Evolutionary conservation across 2,113 vertebrate species (phyloP).

Genomic region (Apteryx mantelli): DNA sequence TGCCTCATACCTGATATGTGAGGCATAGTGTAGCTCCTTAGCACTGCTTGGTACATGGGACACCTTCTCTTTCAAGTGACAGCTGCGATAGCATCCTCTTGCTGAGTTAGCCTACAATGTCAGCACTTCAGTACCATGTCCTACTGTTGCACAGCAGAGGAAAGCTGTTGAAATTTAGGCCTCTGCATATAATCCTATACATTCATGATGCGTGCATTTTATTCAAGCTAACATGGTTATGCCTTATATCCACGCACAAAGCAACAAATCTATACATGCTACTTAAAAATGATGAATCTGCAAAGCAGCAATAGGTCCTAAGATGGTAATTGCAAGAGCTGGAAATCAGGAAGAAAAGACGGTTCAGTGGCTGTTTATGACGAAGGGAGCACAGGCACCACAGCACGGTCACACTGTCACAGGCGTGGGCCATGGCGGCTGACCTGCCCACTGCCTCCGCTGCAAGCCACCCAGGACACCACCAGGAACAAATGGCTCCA

Average conservation of each 20-base stretch:
- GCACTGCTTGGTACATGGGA: neutral
- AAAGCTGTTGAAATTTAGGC: neutral
- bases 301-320: neutral
- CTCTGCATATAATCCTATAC: neutral
- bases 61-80: neutral
- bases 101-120: neutral
- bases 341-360: neutral
- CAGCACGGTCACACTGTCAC: neutral
- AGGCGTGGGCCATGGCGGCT: neutral
- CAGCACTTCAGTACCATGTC: neutral
- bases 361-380: neutral
- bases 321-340: neutral
- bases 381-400: neutral
- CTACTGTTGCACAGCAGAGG: neutral
- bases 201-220: neutral
- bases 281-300: neutral
- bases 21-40: neutral
- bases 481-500: neutral
- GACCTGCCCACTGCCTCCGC: neutral
- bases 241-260: neutral
- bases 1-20: neutral
- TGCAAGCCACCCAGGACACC: neutral
- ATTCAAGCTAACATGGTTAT: neutral
- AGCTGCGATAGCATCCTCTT: neutral
- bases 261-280: neutral